Evolutionary conservation across 2,888 invertebrate genomes (phyloP).

Genomic region (Meiosimyza platycephala): DNA sequence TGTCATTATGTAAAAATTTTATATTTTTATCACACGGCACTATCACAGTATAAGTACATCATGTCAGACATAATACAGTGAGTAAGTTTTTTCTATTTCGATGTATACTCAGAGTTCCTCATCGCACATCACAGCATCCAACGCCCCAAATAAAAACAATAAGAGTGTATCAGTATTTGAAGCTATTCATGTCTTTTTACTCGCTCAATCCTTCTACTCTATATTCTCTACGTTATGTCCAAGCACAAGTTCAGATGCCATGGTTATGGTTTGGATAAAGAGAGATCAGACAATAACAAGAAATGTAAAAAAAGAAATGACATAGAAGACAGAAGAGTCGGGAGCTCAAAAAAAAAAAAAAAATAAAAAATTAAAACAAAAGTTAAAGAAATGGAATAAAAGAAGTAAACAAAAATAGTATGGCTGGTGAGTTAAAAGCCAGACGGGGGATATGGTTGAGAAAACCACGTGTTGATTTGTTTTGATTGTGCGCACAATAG

Average conservation of each 20-base stretch:
- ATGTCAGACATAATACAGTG: too few relatives aligned
- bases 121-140: conserved; percentile 21
- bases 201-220: not conserved
- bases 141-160: conserved; percentile 15
- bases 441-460: conserved; percentile 30
- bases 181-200: too few relatives aligned
- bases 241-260: not conserved
- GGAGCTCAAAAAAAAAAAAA: too few relatives aligned
- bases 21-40: too few relatives aligned
- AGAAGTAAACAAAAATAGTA: not conserved
- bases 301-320: not conserved
- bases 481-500: conserved; percentile 62
- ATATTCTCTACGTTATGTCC: too few relatives aligned
- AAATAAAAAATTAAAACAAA: not conserved
- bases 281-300: not conserved
- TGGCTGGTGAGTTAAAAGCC: not conserved
- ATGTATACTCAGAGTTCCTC: not conserved
- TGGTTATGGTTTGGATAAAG: not conserved
- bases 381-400: not conserved
- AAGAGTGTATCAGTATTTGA: not conserved
- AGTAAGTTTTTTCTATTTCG: not conserved
- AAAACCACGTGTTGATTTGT: conserved; percentile 67
- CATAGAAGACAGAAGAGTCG: too few relatives aligned
- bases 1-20: too few relatives aligned
- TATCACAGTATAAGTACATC: too few relatives aligned